Evolutionary conservation across 1,140 invertebrate genomes (phyloP).

Genomic region (Helicorthomorpha holstii): DNA sequence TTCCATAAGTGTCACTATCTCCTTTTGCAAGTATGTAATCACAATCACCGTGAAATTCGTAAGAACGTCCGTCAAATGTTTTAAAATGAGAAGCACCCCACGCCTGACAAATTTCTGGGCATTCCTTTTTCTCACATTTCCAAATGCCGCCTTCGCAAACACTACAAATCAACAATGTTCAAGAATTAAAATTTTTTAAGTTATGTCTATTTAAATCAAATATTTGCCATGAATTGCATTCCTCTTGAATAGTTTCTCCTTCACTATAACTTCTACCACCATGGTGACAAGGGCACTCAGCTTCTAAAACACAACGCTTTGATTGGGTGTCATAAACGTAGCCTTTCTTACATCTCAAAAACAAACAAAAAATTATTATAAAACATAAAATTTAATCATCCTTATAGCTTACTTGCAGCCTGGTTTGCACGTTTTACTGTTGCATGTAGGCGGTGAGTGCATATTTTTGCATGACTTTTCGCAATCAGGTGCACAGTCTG

Average conservation of each 20-base stretch:
- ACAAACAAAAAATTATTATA: not conserved
- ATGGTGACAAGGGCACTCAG: slow-evolving; percentile 71
- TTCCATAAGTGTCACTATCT: slow-evolving; percentile 19
- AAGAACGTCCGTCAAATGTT: slow-evolving; percentile 66
- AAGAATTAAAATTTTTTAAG: not conserved
- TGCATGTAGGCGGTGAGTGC: slow-evolving; percentile 34
- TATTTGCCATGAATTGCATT: slow-evolving; percentile 63
- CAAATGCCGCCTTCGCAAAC: slow-evolving; percentile 25
- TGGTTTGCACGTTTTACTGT: slow-evolving; percentile 41
- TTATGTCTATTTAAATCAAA: no score
- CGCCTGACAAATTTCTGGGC: slow-evolving; percentile 47
- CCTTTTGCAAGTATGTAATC: slow-evolving; percentile 68
- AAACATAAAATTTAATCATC: not conserved
- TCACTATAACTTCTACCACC: slow-evolving; percentile 63
- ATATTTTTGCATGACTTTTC: slow-evolving; percentile 69
- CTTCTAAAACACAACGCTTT: slow-evolving; percentile 45
- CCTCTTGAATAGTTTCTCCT: slow-evolving; percentile 50
- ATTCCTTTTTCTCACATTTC: slow-evolving; percentile 23
- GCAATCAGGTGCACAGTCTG: slow-evolving; percentile 48
- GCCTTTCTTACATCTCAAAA: slow-evolving; percentile 41
- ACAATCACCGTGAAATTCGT: slow-evolving; percentile 73
- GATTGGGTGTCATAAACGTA: slow-evolving; percentile 49
- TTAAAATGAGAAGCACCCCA: slow-evolving; percentile 78
- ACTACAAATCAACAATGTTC: slow-evolving; percentile 26
- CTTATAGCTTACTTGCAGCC: slow-evolving; percentile 40